Evolutionary conservation across 35 echinoderm and acorn worm genomes (phyloP).

Genomic region (Ophioderma brevispina): DNA sequence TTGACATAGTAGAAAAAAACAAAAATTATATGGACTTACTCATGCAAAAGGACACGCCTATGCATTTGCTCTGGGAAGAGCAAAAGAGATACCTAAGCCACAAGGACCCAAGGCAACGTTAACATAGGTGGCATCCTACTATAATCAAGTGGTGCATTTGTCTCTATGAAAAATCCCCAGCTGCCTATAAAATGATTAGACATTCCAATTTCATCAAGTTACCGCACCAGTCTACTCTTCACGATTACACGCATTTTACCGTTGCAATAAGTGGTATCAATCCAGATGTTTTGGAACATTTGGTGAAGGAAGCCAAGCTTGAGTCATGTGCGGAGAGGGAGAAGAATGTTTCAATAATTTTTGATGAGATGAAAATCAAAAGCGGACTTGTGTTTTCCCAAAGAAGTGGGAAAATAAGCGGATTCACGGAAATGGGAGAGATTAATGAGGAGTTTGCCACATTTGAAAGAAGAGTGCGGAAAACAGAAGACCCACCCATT

Average conservation of each 20-base stretch:
- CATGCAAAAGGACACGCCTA: background rate
- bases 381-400: slow-evolving; percentile 33
- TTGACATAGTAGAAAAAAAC: background rate
- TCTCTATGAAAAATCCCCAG: background rate
- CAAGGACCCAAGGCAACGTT: background rate
- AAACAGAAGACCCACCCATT: background rate
- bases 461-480: slow-evolving; percentile 3
- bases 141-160: slow-evolving; percentile 16
- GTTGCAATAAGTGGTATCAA: slow-evolving; percentile 12
- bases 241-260: slow-evolving; percentile 1
- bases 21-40: background rate
- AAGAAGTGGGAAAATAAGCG: slow-evolving; percentile 26
- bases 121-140: background rate
- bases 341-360: slow-evolving; percentile 24
- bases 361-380: slow-evolving; percentile 75
- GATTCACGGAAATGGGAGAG: slow-evolving; percentile 43
- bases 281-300: background rate
- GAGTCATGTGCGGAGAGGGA: slow-evolving; percentile 16
- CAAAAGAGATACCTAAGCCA: background rate
- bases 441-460: slow-evolving; percentile 24
- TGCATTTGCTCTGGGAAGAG: slow-evolving; percentile 7
- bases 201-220: background rate
- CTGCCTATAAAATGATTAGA: background rate
- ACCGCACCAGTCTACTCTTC: background rate
- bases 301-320: too few relatives aligned